Evolutionary conservation across 2,888 invertebrate species (phyloP), one percentile per base, ranked within the genome.

Genomic region (Meta bourneti): DNA sequence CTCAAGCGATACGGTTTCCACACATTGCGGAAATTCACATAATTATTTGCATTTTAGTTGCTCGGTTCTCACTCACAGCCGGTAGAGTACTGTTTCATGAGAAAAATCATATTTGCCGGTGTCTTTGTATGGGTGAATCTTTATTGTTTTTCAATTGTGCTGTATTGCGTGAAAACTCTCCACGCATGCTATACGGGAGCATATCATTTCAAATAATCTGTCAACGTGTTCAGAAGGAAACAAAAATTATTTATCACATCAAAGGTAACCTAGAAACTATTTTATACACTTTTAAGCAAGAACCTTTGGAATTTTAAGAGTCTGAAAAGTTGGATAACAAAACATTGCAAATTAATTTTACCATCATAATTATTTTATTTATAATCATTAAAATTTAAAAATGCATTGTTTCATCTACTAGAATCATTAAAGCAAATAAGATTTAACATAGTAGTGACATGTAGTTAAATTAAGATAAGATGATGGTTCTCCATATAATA

Each of bases 11-110:
- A 87, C 80, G 80, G 52, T 79, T 70, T 72, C 72, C 72, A 80
- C 77, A 49, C 87, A 61, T 91, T 81, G 82, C 90, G 90, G 90
- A 91, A 86, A 82, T 91, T 91, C 90, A 86, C 90, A 91, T 86
- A 80, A 91, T 91, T 86, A 86, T 86, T 82, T 61, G 75, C 80
- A 71, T 54, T 86, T 77, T 77, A 49, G 70, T n/a, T 70, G 51
- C 52, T 52, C 54, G 69, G 75, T 82, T 82, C 49, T 69, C 69
- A 75, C 81, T 75, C 72, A 61, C 61, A 20, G 72, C 11, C 34
- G 13, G 61, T 16, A 61, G 61, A 61, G 9, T 48, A 48, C 79
- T 9, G 34, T 74, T 84, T 84, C 84, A 84, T 84, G 84, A 75
- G 74, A 82, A 84, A 72, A 34, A 11, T 74, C 52, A 34, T 34